Evolutionary conservation across 2,797 vertebrate genomes (phyloP), one percentile per base, ranked within the genome.

Genomic region (Gorsachius magnificus): DNA sequence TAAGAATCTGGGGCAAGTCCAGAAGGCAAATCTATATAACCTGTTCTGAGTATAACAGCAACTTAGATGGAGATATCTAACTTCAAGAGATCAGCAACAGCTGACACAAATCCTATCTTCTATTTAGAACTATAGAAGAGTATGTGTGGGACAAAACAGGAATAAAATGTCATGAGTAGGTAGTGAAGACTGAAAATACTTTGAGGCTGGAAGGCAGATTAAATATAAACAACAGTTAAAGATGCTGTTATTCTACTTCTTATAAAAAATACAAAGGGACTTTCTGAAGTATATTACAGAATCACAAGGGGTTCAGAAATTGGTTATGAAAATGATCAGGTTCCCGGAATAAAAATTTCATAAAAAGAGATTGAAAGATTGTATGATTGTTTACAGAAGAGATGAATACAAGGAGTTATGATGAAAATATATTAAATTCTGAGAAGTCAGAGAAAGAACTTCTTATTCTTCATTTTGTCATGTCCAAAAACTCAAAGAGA

Each of bases 311-410:
- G 29, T 43, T 89, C 68, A 79, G 86, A 93, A 86, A 87, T 28
- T 41, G 70, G 60, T 87, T 95, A 95, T 87, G 87, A 95, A 85
- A 70, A 72, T 53, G 17, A 63, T 74, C 53, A 46, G 24, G 17
- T 25, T 11, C 36, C 77, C 75, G 64, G 60, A 92, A 84, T 71
- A 83, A 95, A 89, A 89, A 74, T 57, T 89, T 95, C 95, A 94
- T 95, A 81, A 91, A 66, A 87, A 54, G 65, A 93, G 93, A 95
- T 81, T 60, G 83, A 89, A 84, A 95, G 90, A 89, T 83, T 87
- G n/a, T 24, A 17, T 43, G 78, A 54, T 35, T 93, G 38, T 92
- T 95, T 95, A 91, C 48, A 95, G 60, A 77, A 84, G 41, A 74
- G 50, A 74, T 66, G 71, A 77, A 88, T 64, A 53, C 46, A 72